Percentiles rank a stretch among this genome's conserved stretches.
Conservation (phyloP, 2,113 vertebrate genomes). For the Petrocephalus microphthalmus region DNA sequence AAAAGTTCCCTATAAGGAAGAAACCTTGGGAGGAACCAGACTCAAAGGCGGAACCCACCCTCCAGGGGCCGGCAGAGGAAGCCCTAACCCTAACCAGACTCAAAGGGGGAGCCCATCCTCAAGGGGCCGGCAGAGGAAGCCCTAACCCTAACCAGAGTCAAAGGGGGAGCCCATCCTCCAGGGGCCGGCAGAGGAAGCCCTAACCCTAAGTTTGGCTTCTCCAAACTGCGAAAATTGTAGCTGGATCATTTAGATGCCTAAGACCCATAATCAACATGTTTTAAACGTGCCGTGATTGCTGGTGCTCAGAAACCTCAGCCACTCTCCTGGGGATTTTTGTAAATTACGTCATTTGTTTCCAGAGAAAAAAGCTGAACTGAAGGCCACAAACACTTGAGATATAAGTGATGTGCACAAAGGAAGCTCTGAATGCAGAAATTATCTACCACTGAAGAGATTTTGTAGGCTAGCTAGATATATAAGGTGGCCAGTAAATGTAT, state of each 20-base stretch:
- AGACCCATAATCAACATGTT: not conserved
- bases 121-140: no score
- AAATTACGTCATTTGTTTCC: not conserved
- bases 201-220: no score
- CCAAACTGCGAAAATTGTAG: not conserved
- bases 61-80: no score
- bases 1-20: not conserved
- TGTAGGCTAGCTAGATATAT: not conserved
- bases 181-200: no score
- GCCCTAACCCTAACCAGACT: no score
- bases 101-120: no score
- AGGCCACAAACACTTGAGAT: not conserved
- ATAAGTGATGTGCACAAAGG: not conserved
- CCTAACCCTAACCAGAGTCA: no score
- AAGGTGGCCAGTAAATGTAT: not conserved
- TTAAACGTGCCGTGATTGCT: not conserved
- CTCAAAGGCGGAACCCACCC: not conserved
- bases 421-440: not conserved
- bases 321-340: not conserved
- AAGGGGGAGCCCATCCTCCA: no score
- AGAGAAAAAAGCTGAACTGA: not conserved
- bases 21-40: not conserved
- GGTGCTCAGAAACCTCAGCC: not conserved
- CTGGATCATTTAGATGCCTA: not conserved
- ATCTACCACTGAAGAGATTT: not conserved